phyloP scores from a whole-genome alignment of 2,113 vertebrate genomes.

The Brachypteracias leptosomus region DNA sequence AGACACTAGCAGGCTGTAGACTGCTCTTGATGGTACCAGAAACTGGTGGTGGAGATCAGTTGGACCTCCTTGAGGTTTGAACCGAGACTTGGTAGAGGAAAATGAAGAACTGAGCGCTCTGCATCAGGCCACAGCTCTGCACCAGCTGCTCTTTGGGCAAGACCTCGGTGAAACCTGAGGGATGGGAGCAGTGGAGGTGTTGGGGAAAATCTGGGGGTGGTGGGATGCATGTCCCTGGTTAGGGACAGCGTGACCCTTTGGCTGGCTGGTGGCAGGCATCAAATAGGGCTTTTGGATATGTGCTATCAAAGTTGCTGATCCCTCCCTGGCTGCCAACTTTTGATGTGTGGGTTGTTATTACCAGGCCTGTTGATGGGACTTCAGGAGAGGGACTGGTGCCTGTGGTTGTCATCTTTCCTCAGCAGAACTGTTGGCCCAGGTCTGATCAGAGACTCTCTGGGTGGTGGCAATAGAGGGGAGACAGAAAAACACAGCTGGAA shows the following conservation, averaged over 20 bases:
- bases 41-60: accelerated
- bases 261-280: not conserved
- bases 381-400: not conserved
- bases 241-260: not conserved
- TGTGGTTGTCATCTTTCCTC: not conserved
- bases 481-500: constrained; percentile 7
- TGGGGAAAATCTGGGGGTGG: not conserved
- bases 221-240: accelerated
- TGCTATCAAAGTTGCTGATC: accelerated
- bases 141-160: not conserved
- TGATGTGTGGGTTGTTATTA: accelerated
- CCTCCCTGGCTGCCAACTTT: accelerated
- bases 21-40: not conserved
- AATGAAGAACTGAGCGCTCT: not conserved
- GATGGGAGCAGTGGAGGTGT: not conserved
- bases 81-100: not conserved
- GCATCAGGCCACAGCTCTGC: accelerated
- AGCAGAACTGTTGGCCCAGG: accelerated
- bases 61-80: accelerated
- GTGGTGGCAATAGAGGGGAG: accelerated
- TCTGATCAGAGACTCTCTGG: not conserved
- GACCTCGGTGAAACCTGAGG: accelerated
- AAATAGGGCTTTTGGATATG: not conserved
- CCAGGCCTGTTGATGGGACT: not conserved
- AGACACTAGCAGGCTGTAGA: not conserved